These are phyloP conservation scores for Anniella stebbinsi DNA, from an alignment of 2,797 vertebrate species.

Conservation along the genomic window DNA sequence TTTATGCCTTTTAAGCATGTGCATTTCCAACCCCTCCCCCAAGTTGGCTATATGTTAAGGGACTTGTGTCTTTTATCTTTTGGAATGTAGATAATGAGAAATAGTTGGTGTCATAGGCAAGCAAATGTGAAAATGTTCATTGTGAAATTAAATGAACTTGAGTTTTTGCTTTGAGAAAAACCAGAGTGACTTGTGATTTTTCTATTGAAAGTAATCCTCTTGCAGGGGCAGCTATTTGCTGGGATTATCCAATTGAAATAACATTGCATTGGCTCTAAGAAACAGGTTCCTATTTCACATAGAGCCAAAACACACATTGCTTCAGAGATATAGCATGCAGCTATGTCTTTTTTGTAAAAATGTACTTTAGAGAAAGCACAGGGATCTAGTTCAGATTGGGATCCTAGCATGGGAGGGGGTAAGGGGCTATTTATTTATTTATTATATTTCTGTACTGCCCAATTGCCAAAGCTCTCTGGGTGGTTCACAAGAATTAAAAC, in stretches of 20 bases:
- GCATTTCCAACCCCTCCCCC: background rate
- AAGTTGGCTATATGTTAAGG: background rate
- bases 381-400: too few species aligned
- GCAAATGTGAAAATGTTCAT: background rate
- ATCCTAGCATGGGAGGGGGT: too few species aligned
- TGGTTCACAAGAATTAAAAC: too few species aligned
- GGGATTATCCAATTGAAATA: background rate
- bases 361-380: background rate
- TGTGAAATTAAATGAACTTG: background rate
- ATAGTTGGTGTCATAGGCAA: background rate
- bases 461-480: too few species aligned
- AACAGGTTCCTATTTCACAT: background rate
- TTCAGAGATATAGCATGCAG: too few species aligned
- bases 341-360: too few species aligned
- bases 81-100: background rate
- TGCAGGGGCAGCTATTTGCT: background rate
- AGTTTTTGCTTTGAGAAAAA: background rate
- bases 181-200: background rate
- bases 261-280: background rate
- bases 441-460: too few species aligned
- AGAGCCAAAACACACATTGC: too few species aligned
- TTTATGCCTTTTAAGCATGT: background rate
- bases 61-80: background rate
- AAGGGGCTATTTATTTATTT: too few species aligned
- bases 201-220: background rate